phyloP scores from a whole-genome alignment of 2,113 vertebrate genomes.

The Anser brachyrhynchus region DNA sequence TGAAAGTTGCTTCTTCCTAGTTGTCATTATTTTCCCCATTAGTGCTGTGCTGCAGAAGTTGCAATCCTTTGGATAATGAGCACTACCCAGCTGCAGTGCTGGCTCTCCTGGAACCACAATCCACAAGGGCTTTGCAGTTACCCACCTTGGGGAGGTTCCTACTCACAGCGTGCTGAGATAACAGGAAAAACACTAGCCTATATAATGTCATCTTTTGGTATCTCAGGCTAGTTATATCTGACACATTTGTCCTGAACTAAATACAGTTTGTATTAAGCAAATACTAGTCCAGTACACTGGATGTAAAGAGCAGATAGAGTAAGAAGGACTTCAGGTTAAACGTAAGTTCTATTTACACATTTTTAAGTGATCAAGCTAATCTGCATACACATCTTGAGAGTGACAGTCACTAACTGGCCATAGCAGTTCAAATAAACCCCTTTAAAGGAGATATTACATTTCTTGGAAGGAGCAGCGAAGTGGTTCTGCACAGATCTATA shows the following conservation, averaged over 20 bases:
- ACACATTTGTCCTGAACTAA: fast-evolving
- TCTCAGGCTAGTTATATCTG: background rate
- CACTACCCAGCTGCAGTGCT: background rate
- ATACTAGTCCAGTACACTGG: background rate
- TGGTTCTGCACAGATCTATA: background rate
- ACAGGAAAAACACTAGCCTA: background rate
- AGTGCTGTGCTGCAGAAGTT: background rate
- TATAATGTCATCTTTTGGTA: background rate
- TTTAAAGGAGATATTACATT: background rate
- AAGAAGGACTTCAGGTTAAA: background rate
- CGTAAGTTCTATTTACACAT: background rate
- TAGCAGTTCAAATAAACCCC: background rate
- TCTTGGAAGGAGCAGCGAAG: background rate
- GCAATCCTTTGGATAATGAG: background rate
- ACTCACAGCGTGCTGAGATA: no score
- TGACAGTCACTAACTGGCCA: background rate
- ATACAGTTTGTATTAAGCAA: background rate
- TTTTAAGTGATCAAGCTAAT: background rate
- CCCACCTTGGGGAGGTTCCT: fast-evolving
- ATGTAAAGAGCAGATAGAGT: background rate
- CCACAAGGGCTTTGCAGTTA: background rate
- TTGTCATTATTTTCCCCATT: background rate
- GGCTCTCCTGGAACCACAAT: background rate
- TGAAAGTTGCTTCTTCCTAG: background rate
- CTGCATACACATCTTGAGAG: background rate